Evolutionary conservation across 2,888 invertebrate species (phyloP).

Genomic region (Euspilapteryx auroguttella): DNA sequence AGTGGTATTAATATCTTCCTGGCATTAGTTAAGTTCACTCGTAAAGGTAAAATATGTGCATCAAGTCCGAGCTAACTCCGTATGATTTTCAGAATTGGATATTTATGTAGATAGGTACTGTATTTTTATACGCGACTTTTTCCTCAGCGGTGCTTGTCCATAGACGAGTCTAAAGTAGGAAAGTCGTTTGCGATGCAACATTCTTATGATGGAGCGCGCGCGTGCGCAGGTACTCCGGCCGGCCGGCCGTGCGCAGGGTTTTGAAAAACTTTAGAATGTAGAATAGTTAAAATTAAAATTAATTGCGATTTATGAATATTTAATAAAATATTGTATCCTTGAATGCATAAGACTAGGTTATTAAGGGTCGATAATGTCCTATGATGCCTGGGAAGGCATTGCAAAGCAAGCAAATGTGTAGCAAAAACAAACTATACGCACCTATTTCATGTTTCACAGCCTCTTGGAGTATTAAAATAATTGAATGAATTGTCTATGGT

Average conservation of each 20-base stretch:
- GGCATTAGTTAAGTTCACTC: slow-evolving; percentile 52
- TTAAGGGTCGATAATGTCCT: no score
- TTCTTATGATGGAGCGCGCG: slow-evolving; percentile 53
- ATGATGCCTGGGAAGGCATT: no score
- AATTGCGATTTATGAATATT: no score
- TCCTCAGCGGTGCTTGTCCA: slow-evolving; percentile 40
- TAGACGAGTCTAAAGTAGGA: slow-evolving; percentile 57
- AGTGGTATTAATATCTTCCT: slow-evolving; percentile 51
- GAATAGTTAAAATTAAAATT: no score
- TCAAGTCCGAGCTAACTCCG: slow-evolving; percentile 43
- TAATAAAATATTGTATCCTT: no score
- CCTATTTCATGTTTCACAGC: no score
- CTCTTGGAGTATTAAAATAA: no score
- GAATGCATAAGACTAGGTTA: no score
- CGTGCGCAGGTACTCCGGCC: slow-evolving; percentile 44
- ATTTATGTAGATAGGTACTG: slow-evolving; percentile 49
- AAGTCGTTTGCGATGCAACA: slow-evolving; percentile 53
- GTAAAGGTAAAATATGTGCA: slow-evolving; percentile 55
- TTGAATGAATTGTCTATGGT: no score
- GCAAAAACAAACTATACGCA: no score
- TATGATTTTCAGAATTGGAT: slow-evolving; percentile 61
- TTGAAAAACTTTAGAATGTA: no score
- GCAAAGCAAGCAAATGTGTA: no score
- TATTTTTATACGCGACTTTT: slow-evolving; percentile 55
- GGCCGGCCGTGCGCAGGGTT: slow-evolving; percentile 1